Percentiles rank a stretch among this genome's conserved stretches.
phyloP scores from a whole-genome alignment of 1,140 invertebrate genomes.

The Phthorimaea operculella region DNA sequence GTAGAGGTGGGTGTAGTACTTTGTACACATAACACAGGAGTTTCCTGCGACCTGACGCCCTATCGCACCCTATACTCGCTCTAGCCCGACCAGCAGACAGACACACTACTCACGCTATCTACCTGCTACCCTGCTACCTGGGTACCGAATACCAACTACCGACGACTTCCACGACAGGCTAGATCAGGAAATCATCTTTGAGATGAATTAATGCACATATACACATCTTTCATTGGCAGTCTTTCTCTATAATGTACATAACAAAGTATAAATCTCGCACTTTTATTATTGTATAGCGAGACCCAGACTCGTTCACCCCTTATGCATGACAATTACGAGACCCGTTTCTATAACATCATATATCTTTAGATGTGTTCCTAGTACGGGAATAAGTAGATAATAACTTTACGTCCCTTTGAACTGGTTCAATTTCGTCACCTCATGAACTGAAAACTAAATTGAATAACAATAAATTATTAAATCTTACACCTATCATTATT shows the following conservation, averaged over 20 bases:
- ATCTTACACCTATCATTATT: conserved; percentile 61
- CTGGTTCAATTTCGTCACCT: conserved; percentile 65
- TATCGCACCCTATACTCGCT: conserved; percentile 34
- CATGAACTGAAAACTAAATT: conserved; percentile 63
- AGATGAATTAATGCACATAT: conserved; percentile 57
- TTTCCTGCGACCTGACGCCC: conserved; percentile 48
- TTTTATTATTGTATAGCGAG: conserved; percentile 36
- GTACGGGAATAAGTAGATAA: conserved; percentile 49
- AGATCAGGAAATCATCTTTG: conserved; percentile 46
- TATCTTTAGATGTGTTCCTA: conserved; percentile 37
- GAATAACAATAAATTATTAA: conserved; percentile 67
- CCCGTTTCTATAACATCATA: conserved; percentile 42
- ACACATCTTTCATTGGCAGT: conserved; percentile 55
- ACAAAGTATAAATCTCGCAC: conserved; percentile 52
- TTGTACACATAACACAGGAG: conserved; percentile 65
- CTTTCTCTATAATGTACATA: conserved; percentile 62
- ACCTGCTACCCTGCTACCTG: conserved; percentile 10
- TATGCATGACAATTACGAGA: conserved; percentile 21
- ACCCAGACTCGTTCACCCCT: conserved; percentile 54
- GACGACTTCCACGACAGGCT: conserved; percentile 33
- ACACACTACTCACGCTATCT: conserved; percentile 19
- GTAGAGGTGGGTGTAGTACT: conserved; percentile 69
- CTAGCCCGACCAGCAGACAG: conserved; percentile 17
- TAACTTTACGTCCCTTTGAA: conserved; percentile 64
- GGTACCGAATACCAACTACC: conserved; percentile 31